Evolutionary conservation across 2,113 vertebrate genomes (phyloP).

Genomic region (Capreolus pygargus): DNA sequence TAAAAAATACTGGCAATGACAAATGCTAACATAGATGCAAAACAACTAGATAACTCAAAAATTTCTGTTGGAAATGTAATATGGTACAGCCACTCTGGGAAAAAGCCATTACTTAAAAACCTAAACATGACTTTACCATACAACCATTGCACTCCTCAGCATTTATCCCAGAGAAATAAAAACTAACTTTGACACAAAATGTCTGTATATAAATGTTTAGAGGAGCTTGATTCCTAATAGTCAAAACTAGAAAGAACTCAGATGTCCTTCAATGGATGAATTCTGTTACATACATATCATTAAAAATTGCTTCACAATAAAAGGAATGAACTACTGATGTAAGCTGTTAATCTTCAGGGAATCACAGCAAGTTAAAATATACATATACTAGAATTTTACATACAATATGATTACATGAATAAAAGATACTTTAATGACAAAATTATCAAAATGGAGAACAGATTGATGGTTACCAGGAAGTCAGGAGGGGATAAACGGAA

Average conservation of each 20-base stretch:
- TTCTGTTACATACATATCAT: neutral
- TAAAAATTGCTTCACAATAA: neutral
- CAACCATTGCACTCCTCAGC: neutral
- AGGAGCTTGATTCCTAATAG: neutral
- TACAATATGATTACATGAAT: neutral
- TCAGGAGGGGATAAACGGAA: neutral
- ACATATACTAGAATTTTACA: neutral
- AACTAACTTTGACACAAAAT: neutral
- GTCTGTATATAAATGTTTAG: neutral
- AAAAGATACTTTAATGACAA: neutral
- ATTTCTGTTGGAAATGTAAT: neutral
- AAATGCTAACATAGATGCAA: neutral
- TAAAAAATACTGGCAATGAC: neutral
- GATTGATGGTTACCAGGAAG: neutral
- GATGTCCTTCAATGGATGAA: neutral
- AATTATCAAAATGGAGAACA: neutral
- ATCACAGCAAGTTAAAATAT: neutral
- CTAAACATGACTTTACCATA: neutral
- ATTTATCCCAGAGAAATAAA: neutral
- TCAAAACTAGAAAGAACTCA: neutral
- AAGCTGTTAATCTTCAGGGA: neutral
- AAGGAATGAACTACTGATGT: neutral
- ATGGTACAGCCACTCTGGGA: neutral
- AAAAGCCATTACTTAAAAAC: neutral
- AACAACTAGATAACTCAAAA: neutral